Evolutionary conservation across 2,797 vertebrate species (phyloP).

Genomic region (Tragelaphus eurycerus): DNA sequence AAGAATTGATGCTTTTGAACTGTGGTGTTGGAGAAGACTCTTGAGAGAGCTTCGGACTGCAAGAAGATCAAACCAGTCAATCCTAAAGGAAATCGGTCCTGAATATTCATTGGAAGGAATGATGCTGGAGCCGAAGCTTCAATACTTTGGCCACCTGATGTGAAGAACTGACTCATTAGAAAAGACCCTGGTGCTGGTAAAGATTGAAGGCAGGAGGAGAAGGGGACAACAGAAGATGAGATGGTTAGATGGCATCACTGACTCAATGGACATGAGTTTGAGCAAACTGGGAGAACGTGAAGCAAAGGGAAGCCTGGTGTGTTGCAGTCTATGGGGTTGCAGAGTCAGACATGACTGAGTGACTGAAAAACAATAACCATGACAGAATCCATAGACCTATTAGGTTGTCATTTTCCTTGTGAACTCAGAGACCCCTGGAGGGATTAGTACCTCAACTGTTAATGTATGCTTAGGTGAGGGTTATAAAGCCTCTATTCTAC

Average conservation of each 20-base stretch:
- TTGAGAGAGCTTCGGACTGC: neutral
- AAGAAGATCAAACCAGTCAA: neutral
- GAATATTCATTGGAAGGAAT: neutral
- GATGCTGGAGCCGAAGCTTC: neutral
- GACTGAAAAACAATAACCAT: neutral
- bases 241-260: neutral
- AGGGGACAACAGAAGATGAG: neutral
- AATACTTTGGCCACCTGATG: neutral
- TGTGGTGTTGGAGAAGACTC: neutral
- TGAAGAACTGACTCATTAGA: neutral
- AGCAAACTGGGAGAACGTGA: neutral
- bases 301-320: neutral
- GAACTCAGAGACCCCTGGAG: neutral
- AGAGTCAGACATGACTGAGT: neutral
- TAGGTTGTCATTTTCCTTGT: neutral
- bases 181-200: neutral
- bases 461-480: neutral
- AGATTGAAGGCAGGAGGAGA: neutral
- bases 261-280: neutral
- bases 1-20: neutral
- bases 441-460: neutral
- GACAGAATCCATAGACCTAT: no score
- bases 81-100: neutral
- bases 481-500: neutral
- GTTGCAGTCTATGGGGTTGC: neutral